Percentiles rank a stretch among this genome's conserved stretches.
Conservation (phyloP, 1,140 invertebrate genomes). For the Zaprionus africanus region DNA sequence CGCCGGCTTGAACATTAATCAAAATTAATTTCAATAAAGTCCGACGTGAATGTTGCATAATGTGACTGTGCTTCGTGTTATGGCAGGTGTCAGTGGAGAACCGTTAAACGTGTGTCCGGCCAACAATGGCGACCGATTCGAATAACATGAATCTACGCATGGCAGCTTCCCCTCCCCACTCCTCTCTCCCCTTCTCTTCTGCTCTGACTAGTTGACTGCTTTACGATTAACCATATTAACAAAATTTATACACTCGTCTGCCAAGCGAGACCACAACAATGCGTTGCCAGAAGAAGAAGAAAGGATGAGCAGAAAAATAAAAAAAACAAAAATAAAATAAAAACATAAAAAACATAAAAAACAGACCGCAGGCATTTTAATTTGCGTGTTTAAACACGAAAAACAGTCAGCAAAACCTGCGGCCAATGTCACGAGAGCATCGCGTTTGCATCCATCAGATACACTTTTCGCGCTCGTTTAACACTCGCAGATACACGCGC, state of each 20-base stretch:
- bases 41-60: constrained; percentile 34
- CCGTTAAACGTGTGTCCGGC: constrained; percentile 19
- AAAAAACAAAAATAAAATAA: not conserved
- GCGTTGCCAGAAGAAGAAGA: not conserved
- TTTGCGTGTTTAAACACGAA: constrained; percentile 58
- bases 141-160: constrained; percentile 23
- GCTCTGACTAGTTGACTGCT: constrained; percentile 46
- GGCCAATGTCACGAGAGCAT: constrained; percentile 32
- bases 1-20: constrained; percentile 27
- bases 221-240: constrained; percentile 73
- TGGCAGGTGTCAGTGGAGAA: constrained; percentile 33
- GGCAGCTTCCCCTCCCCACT: constrained; percentile 7
- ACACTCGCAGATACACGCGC: not conserved
- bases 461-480: constrained; percentile 55
- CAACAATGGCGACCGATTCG: constrained; percentile 38
- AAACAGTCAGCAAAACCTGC: constrained; percentile 51
- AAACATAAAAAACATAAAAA: constrained; percentile 44
- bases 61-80: constrained; percentile 7
- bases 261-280: constrained; percentile 54
- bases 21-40: constrained; percentile 30
- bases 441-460: constrained; percentile 66
- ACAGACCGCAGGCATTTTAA: constrained; percentile 69
- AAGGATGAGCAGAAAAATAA: constrained; percentile 5
- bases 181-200: no score
- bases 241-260: constrained; percentile 65